phyloP scores from a whole-genome alignment of 2,113 vertebrate genomes.

The Camelus bactrianus region DNA sequence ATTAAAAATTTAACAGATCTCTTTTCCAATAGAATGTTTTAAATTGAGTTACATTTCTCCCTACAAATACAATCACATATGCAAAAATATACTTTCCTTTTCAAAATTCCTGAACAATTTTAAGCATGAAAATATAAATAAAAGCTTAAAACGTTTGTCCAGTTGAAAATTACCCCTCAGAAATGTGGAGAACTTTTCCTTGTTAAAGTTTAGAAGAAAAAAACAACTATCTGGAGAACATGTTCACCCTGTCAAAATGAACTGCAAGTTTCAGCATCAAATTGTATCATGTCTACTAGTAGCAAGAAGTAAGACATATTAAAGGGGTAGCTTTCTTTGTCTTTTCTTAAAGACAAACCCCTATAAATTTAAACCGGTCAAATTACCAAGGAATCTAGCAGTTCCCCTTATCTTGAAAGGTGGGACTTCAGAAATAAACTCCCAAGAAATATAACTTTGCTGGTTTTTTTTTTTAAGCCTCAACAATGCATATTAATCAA shows the following conservation, averaged over 20 bases:
- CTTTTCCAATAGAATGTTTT: constrained; percentile 28
- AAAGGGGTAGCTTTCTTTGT: too few relatives aligned
- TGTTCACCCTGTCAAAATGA: constrained; percentile 23
- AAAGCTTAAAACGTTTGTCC: constrained; percentile 65
- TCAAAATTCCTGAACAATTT: constrained; percentile 31
- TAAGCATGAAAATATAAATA: constrained; percentile 45
- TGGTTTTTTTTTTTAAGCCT: neutral
- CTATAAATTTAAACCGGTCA: neutral
- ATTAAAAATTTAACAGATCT: neutral
- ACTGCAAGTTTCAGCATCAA: neutral
- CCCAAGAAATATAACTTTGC: neutral
- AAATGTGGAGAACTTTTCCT: constrained; percentile 4
- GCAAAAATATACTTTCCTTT: constrained; percentile 50
- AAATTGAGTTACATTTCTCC: constrained; percentile 33
- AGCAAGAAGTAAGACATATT: neutral
- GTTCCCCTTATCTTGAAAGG: neutral
- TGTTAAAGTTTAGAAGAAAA: neutral
- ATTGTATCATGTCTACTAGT: neutral
- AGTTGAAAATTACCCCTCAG: constrained; percentile 3
- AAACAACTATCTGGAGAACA: neutral
- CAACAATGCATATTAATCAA: neutral
- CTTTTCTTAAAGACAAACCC: neutral
- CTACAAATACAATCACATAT: neutral
- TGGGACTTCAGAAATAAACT: constrained; percentile 56
- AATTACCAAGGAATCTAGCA: neutral